These are phyloP conservation scores for Pseudochirops corinnae DNA, from an alignment of 2,797 vertebrate genomes.

Conservation along the genomic window DNA sequence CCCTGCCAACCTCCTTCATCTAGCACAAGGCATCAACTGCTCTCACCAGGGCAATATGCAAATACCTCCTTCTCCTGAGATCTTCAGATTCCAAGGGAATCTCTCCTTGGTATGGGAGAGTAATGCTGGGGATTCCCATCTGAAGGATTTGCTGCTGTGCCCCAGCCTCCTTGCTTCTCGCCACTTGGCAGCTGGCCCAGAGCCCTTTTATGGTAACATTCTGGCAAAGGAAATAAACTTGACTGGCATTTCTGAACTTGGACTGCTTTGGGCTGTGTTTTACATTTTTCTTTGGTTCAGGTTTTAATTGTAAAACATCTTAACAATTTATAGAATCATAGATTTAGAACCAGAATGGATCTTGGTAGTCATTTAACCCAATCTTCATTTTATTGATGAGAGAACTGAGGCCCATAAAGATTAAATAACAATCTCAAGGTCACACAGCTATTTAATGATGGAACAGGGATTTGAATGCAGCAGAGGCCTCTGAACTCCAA, in stretches of 20 bases:
- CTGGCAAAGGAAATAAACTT: slow-evolving; percentile 86
- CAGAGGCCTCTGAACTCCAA: neutral
- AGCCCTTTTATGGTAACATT: slow-evolving; percentile 81
- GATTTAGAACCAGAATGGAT: neutral
- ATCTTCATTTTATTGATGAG: neutral
- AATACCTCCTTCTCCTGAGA: slow-evolving; percentile 61
- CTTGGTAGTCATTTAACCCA: neutral
- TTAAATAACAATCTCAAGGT: neutral
- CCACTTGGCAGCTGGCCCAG: slow-evolving; percentile 75
- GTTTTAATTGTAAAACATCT: slow-evolving; percentile 87
- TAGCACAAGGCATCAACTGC: neutral
- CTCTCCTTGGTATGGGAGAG: slow-evolving; percentile 49
- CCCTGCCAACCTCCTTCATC: slow-evolving; percentile 57
- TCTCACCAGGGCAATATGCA: slow-evolving; percentile 67
- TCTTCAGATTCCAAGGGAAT: slow-evolving; percentile 50
- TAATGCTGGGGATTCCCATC: slow-evolving; percentile 39
- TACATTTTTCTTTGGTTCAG: slow-evolving; percentile 83
- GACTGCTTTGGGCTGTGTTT: slow-evolving; percentile 87
- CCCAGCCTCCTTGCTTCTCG: slow-evolving; percentile 18
- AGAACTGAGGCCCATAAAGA: neutral
- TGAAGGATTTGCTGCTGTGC: slow-evolving; percentile 61
- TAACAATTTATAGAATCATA: slow-evolving; percentile 68
- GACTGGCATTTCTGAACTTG: slow-evolving; percentile 84
- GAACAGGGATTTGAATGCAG: neutral
- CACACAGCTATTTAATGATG: neutral